Conservation (phyloP, 2,797 vertebrate genomes). For the Protosalanx chinensis region DNA sequence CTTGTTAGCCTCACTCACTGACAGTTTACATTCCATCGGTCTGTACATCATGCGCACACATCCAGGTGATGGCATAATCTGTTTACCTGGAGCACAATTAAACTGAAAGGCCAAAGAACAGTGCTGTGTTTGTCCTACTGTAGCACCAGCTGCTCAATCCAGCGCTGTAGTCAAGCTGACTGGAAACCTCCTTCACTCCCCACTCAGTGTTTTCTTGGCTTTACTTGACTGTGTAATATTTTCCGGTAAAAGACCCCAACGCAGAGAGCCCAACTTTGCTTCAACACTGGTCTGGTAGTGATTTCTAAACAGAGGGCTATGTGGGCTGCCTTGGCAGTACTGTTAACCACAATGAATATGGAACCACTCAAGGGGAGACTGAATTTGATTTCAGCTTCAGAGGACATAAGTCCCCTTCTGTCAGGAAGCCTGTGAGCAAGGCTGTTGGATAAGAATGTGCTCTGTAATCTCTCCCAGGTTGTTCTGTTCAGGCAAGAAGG, state of each 20-base stretch:
- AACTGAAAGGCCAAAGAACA: slow-evolving; percentile 9
- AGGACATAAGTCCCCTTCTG: slow-evolving; percentile 46
- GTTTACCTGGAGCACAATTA: background rate
- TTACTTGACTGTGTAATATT: slow-evolving; percentile 36
- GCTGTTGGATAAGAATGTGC: slow-evolving; percentile 53
- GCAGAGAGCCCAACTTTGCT: slow-evolving; percentile 29
- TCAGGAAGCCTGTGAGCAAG: slow-evolving; percentile 41
- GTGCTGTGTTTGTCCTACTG: slow-evolving; percentile 1
- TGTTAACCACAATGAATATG: slow-evolving; percentile 54
- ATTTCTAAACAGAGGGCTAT: slow-evolving; percentile 59
- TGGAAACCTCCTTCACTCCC: background rate
- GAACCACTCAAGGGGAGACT: slow-evolving; percentile 41
- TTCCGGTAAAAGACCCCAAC: slow-evolving; percentile 30
- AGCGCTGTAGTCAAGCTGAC: slow-evolving; percentile 1
- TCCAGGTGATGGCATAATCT: slow-evolving; percentile 23
- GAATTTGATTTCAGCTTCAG: slow-evolving; percentile 54
- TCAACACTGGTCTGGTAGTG: slow-evolving; percentile 61
- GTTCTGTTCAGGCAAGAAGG: slow-evolving; percentile 42
- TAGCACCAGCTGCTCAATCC: slow-evolving; percentile 1
- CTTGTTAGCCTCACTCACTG: background rate
- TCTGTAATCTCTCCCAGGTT: slow-evolving; percentile 52
- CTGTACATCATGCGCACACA: slow-evolving; percentile 1
- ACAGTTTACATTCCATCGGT: background rate
- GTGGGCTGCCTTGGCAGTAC: slow-evolving; percentile 54
- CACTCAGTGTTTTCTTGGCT: slow-evolving; percentile 32